Evolutionary conservation across 2,797 vertebrate species (phyloP), one percentile per base, ranked within the genome.

Genomic region (Liparis tanakae): DNA sequence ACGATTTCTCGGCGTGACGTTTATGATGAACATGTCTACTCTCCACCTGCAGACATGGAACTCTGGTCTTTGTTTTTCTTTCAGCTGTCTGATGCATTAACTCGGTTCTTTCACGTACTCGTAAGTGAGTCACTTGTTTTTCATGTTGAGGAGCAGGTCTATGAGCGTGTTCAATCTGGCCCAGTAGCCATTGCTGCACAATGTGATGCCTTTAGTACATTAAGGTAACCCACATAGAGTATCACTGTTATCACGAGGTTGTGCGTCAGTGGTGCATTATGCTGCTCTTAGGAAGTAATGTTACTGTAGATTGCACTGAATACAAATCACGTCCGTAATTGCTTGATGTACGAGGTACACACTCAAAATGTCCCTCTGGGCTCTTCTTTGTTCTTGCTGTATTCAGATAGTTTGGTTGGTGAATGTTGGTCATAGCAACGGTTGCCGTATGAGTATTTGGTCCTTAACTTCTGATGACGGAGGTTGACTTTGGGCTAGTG

Each of bases 81-180:
- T 65, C 25, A 22, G 66, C 84, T 67, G 80, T 80, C 77, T 85
- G 78, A 70, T 91, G 88, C 91, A 93, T 94, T 94, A 91, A 87
- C 79, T 85, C 84, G 44, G 67, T 76, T 86, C 85, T 90, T 84
- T 88, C 82, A 83, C 64, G 79, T 77, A 59, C 72, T 87, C 78
- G 80, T 65, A 76, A 73, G 89, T 87, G 87, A 86, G 64, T 85
- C 81, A 67, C 78, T 72, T 85, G 74, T 87, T 75, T 85, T 76
- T 85, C 61, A 73, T 63, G 61, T 60, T 20, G 62, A 72, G 76
- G 61, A 79, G 75, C 58, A 2, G 63, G 60, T 78, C 78, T 55
- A 1, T 63, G 80, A 78, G 59, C 18, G 51, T 80, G 78, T 83
- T 71, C 82, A 81, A 75, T 56, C 34, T 67, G 74, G 39, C 66